A percentile compares a stretch with the other conserved stretches of the same genome.
phyloP scores from a whole-genome alignment of 2,113 vertebrate genomes.

The Pygoscelis adeliae region DNA sequence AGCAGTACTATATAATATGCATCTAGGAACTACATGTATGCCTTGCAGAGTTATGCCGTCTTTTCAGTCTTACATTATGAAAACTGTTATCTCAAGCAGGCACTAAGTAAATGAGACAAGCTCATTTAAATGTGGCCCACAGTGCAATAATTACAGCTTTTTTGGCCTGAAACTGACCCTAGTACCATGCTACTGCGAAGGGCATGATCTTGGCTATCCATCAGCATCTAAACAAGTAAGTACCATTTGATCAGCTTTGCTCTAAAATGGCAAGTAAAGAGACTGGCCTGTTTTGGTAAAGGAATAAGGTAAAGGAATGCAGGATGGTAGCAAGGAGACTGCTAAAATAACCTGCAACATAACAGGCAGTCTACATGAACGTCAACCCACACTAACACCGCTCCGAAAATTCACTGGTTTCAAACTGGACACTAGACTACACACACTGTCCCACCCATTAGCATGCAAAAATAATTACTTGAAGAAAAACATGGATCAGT shows the following conservation, averaged over 20 bases:
- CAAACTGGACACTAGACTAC: neutral
- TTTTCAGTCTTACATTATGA: neutral
- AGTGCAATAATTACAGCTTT: neutral
- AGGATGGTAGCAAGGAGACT: neutral
- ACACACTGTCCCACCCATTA: neutral
- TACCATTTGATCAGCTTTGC: neutral
- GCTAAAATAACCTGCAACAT: neutral
- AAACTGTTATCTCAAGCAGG: neutral
- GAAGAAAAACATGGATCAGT: neutral
- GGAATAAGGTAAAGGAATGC: neutral
- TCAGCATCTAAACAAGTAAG: neutral
- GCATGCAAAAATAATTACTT: neutral
- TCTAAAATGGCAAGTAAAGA: neutral
- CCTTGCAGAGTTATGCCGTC: neutral
- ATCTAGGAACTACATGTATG: neutral
- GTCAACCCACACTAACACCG: fast-evolving
- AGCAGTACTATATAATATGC: neutral
- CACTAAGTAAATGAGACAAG: neutral
- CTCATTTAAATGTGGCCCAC: neutral
- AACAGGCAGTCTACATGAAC: neutral
- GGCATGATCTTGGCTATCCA: neutral
- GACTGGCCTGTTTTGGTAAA: neutral
- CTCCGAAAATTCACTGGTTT: neutral
- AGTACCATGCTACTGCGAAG: fast-evolving
- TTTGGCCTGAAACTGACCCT: neutral